Evolutionary conservation across 1,140 invertebrate genomes (phyloP).

Genomic region (Leptopilina clavipes): DNA sequence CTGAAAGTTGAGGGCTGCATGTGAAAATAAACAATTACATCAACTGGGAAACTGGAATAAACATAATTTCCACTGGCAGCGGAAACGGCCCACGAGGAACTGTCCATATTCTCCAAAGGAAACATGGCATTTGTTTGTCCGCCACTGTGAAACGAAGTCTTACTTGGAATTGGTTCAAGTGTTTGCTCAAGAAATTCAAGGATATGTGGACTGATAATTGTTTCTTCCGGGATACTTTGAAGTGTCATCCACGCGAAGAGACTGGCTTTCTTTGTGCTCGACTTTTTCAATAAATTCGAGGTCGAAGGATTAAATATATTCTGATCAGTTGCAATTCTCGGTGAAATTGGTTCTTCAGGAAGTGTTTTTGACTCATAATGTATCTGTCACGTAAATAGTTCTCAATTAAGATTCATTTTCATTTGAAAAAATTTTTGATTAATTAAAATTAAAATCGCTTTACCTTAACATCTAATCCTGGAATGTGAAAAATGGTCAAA

Average conservation of each 20-base stretch:
- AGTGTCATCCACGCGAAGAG: slow-evolving; percentile 96
- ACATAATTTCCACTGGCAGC: slow-evolving; percentile 84
- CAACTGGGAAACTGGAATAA: slow-evolving; percentile 96
- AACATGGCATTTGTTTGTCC: slow-evolving; percentile 66
- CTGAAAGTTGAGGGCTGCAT: slow-evolving; percentile 96
- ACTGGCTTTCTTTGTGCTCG: slow-evolving; percentile 90
- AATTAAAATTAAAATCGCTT: slow-evolving; percentile 34
- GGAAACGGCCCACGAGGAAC: slow-evolving; percentile 69
- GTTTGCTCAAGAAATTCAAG: slow-evolving; percentile 96
- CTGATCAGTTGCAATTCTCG: slow-evolving; percentile 61
- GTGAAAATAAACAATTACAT: slow-evolving; percentile 98
- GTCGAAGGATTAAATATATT: slow-evolving; percentile 60
- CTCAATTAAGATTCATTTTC: not conserved
- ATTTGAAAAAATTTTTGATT: slow-evolving; percentile 35
- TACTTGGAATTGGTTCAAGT: slow-evolving; percentile 91
- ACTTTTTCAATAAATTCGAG: slow-evolving; percentile 72
- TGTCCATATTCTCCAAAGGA: slow-evolving; percentile 67
- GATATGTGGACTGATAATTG: slow-evolving; percentile 95
- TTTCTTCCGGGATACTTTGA: slow-evolving; percentile 96
- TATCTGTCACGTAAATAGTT: slow-evolving; percentile 72
- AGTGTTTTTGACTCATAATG: slow-evolving; percentile 92
- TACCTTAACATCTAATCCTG: slow-evolving; percentile 95
- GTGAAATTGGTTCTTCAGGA: slow-evolving; percentile 76
- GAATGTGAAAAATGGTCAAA: slow-evolving; percentile 94
- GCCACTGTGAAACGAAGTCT: slow-evolving; percentile 73